phyloP scores from a whole-genome alignment of 2,113 vertebrate species.

The Dolichallabes microphthalmus region DNA sequence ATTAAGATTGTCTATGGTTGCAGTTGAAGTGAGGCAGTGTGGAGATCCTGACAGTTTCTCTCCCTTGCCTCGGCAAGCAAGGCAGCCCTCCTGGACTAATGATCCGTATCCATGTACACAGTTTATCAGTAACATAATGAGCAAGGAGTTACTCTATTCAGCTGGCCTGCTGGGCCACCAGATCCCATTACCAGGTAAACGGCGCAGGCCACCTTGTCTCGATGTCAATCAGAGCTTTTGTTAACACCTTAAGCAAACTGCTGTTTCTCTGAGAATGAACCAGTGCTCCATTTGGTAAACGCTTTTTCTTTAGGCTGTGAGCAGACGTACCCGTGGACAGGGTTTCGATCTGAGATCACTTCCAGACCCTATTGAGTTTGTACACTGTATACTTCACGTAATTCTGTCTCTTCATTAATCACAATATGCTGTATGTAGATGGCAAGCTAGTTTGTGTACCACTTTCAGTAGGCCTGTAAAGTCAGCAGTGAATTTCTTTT shows the following conservation, averaged over 20 bases:
- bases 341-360: not conserved
- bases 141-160: conserved; percentile 39
- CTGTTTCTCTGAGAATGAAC: conserved; percentile 22
- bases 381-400: not conserved
- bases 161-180: conserved; percentile 37
- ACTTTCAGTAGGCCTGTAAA: conserved; percentile 10
- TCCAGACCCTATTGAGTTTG: not conserved
- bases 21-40: not conserved
- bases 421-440: not conserved
- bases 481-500: not conserved
- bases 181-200: conserved; percentile 49
- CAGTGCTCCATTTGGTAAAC: not conserved
- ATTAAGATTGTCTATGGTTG: not conserved
- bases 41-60: conserved; percentile 16
- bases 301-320: not conserved
- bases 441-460: conserved; percentile 12
- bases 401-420: not conserved
- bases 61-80: conserved; percentile 9
- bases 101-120: conserved; percentile 50
- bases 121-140: conserved; percentile 55
- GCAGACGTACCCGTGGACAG: not conserved
- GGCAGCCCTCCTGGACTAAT: conserved; percentile 46
- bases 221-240: conserved; percentile 28
- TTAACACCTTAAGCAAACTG: conserved; percentile 37
- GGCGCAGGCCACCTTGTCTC: conserved; percentile 19